A percentile compares a stretch with the other conserved stretches of the same genome.
Conservation (phyloP, 2,888 invertebrate species). For the Antitype chi region DNA sequence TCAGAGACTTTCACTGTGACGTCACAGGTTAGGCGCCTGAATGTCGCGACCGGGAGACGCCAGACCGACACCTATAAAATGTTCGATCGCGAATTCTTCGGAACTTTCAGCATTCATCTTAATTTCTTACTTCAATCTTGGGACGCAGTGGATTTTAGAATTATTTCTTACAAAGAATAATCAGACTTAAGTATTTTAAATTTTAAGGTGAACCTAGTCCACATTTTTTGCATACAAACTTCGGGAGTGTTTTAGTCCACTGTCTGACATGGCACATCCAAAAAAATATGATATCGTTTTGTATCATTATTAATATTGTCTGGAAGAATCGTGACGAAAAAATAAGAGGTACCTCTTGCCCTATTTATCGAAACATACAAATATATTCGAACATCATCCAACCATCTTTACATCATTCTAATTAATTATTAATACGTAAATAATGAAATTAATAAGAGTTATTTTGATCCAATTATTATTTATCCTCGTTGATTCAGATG, state of each 20-base stretch:
- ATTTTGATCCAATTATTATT: conserved; percentile 18
- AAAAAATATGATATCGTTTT: no score
- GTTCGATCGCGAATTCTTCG: conserved; percentile 37
- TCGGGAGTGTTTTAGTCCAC: no score
- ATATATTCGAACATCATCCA: background rate
- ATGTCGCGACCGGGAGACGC: conserved; percentile 74
- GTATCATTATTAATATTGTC: no score
- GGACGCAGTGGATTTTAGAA: background rate
- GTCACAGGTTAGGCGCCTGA: conserved; percentile 77
- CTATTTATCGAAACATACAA: background rate
- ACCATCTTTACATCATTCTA: background rate
- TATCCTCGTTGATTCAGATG: conserved; percentile 12
- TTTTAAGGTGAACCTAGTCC: no score
- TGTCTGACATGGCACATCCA: no score
- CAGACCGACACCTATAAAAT: conserved; percentile 65
- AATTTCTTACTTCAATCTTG: background rate
- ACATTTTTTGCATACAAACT: no score
- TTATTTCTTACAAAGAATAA: background rate
- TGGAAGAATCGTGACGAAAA: no score
- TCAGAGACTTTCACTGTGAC: conserved; percentile 77
- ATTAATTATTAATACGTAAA: conserved; percentile 13
- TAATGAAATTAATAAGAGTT: conserved; percentile 31
- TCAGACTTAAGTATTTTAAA: no score
- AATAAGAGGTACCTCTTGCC: background rate
- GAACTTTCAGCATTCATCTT: conserved; percentile 19